Conservation (phyloP, 2,113 vertebrate genomes). For the Galbula dea region DNA sequence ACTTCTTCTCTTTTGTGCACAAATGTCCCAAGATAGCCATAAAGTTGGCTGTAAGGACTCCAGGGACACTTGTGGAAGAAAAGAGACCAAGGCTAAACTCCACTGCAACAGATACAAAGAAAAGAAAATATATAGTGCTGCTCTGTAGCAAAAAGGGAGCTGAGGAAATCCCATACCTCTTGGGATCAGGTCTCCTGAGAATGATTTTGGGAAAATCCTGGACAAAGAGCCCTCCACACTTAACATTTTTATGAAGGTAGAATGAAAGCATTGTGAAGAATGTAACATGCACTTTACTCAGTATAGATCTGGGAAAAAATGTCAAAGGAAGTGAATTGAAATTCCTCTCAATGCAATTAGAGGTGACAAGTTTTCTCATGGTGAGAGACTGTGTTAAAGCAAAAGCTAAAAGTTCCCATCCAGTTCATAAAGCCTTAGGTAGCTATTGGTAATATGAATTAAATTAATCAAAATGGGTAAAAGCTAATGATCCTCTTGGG, state of each 20-base stretch:
- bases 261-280: neutral
- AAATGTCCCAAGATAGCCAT: neutral
- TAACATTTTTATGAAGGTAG: neutral
- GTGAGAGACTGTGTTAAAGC: constrained; percentile 45
- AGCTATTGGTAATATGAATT: constrained; percentile 62
- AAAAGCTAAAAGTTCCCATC: constrained; percentile 58
- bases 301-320: constrained; percentile 48
- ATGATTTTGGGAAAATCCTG: neutral
- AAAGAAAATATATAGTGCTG: neutral
- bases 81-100: neutral
- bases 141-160: neutral
- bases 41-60: neutral
- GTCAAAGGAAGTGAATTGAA: constrained; percentile 65
- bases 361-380: constrained; percentile 64
- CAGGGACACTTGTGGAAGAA: neutral
- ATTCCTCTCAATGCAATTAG: constrained; percentile 59
- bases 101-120: accelerated
- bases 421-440: constrained; percentile 62
- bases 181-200: neutral
- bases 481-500: constrained; percentile 70
- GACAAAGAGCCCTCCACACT: neutral
- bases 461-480: constrained; percentile 70
- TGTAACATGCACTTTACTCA: neutral
- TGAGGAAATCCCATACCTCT: neutral
- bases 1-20: neutral